A percentile compares a stretch with the other conserved stretches of the same genome.
These are phyloP conservation scores for Cactoblastis cactorum DNA, from an alignment of 2,888 invertebrate genomes.

Conservation along the genomic window DNA sequence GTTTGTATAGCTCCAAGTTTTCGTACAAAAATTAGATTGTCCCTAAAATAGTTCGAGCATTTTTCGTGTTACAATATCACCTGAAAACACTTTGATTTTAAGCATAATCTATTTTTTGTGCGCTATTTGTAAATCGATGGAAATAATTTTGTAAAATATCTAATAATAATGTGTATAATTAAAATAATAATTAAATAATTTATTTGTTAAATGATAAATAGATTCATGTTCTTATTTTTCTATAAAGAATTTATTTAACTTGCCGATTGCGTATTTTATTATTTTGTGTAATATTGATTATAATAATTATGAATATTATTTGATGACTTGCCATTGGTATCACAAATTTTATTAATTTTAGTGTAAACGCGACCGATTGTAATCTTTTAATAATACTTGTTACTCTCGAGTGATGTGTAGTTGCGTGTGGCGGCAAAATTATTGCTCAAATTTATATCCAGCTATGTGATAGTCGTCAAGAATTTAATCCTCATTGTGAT, in stretches of 20 bases:
- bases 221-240: conserved; percentile 44
- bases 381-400: neutral
- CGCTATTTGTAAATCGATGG: conserved; percentile 44
- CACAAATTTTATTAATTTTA: conserved; percentile 38
- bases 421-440: conserved; percentile 20
- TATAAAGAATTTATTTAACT: conserved; percentile 56
- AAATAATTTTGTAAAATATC: conserved; percentile 47
- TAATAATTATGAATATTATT: conserved; percentile 15
- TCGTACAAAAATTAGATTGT: neutral
- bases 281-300: conserved; percentile 29
- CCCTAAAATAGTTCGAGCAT: neutral
- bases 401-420: conserved; percentile 10
- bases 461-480: conserved; percentile 43
- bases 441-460: conserved; percentile 59
- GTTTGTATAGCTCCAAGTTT: neutral
- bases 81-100: neutral
- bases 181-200: conserved; percentile 55
- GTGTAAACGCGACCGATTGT: conserved; percentile 14
- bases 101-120: neutral
- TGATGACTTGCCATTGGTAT: conserved; percentile 61
- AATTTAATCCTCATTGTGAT: conserved; percentile 36
- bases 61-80: too few relatives aligned
- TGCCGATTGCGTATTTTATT: conserved; percentile 57
- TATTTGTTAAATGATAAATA: conserved; percentile 43
- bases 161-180: conserved; percentile 50